Evolutionary conservation across 2,888 invertebrate species (phyloP).

Genomic region (Pterostichus niger): DNA sequence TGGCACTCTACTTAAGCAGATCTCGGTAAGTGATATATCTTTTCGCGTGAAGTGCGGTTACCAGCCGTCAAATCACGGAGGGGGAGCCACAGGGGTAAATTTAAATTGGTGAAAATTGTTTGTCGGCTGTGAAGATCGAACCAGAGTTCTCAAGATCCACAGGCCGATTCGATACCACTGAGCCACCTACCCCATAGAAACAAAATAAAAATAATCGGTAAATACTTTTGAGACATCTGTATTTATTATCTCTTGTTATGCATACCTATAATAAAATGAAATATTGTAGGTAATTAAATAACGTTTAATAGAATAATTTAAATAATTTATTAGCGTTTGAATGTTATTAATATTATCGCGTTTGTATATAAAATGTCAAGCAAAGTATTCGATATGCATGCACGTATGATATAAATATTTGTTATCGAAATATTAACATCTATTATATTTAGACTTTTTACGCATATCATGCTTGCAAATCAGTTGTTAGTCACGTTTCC

Average conservation of each 20-base stretch:
- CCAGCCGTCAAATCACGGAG: too few species aligned
- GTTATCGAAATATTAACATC: constrained; percentile 39
- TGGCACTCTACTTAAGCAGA: too few species aligned
- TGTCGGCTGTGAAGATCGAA: too few species aligned
- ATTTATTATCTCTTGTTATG: not conserved
- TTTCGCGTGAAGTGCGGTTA: too few species aligned
- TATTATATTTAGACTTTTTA: constrained; percentile 32
- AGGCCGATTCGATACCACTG: too few species aligned
- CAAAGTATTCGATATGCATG: constrained; percentile 20
- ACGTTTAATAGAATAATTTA: not conserved
- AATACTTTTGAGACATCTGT: too few species aligned
- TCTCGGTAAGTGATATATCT: too few species aligned
- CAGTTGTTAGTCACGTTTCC: constrained; percentile 38
- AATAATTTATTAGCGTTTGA: not conserved
- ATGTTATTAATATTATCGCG: constrained; percentile 25
- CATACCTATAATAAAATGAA: not conserved
- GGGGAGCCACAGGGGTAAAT: too few species aligned
- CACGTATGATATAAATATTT: constrained; percentile 3
- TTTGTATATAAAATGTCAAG: constrained; percentile 10
- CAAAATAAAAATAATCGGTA: too few species aligned
- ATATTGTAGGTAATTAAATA: not conserved
- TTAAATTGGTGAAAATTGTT: too few species aligned
- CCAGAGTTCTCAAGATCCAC: too few species aligned
- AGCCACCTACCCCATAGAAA: too few species aligned
- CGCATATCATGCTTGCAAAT: constrained; percentile 23